Evolutionary conservation across 2,797 vertebrate species (phyloP).

Genomic region (Lepus oiostolus): DNA sequence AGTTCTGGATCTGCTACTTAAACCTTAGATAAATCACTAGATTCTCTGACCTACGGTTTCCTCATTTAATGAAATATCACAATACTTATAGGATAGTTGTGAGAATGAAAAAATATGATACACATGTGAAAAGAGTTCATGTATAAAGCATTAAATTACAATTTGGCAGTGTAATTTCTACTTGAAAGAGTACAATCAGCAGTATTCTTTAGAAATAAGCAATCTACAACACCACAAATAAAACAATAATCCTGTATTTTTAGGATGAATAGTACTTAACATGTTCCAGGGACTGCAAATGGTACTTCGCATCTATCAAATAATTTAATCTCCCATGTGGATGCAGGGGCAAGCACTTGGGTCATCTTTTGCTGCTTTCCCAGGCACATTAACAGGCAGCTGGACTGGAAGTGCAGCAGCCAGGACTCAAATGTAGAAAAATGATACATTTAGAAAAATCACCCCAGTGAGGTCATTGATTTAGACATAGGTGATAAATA

Average conservation of each 20-base stretch:
- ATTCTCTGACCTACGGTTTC: not conserved
- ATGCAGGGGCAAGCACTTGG: too few relatives aligned
- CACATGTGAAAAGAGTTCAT: not conserved
- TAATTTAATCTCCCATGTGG: not conserved
- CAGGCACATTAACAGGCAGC: too few relatives aligned
- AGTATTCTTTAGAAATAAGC: constrained; percentile 11
- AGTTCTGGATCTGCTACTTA: not conserved
- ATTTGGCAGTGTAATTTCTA: not conserved
- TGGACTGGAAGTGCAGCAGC: too few relatives aligned
- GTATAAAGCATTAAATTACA: not conserved
- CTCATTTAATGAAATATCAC: constrained; percentile 37
- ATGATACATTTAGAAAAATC: not conserved
- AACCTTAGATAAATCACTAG: constrained; percentile 30
- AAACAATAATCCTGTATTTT: not conserved
- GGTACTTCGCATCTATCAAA: constrained; percentile 3
- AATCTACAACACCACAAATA: not conserved
- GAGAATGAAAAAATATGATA: constrained; percentile 12
- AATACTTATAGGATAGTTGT: not conserved
- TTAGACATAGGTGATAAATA: not conserved
- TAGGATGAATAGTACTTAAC: not conserved
- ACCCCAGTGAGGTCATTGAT: not conserved
- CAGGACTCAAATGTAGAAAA: not conserved
- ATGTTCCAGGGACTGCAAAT: not conserved
- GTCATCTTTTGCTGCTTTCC: too few relatives aligned
- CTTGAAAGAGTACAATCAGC: constrained; percentile 1